These are phyloP conservation scores for Brachirus orientalis DNA, from an alignment of 2,113 vertebrate genomes.

Conservation along the genomic window DNA sequence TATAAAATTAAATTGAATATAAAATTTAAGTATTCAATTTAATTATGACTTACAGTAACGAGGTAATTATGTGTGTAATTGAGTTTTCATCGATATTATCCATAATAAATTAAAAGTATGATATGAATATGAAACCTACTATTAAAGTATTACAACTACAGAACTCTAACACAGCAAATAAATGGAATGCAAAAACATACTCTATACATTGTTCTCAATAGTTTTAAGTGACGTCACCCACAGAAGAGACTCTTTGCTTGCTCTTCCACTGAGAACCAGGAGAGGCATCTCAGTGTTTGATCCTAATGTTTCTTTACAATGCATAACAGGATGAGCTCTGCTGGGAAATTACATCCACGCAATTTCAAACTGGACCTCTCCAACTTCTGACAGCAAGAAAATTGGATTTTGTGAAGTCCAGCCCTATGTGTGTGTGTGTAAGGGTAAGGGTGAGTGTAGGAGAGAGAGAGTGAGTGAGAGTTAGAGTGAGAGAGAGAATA, in stretches of 20 bases:
- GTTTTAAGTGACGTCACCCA: conserved; percentile 7
- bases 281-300: conserved; percentile 44
- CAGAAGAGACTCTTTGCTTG: background rate
- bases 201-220: background rate
- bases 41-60: too few relatives aligned
- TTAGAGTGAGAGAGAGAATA: conserved; percentile 8
- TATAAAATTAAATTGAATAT: too few relatives aligned
- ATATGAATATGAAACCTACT: too few relatives aligned
- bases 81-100: too few relatives aligned
- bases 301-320: conserved; percentile 61
- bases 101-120: background rate
- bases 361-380: conserved; percentile 57
- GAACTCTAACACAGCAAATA: too few relatives aligned
- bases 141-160: too few relatives aligned
- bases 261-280: conserved; percentile 22
- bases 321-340: conserved; percentile 55
- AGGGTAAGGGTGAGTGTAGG: background rate
- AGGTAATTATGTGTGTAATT: too few relatives aligned
- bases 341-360: conserved; percentile 71
- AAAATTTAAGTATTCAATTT: too few relatives aligned
- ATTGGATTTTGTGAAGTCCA: conserved; percentile 62
- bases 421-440: conserved; percentile 1
- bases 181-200: too few relatives aligned
- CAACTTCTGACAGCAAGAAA: conserved; percentile 67
- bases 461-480: background rate